A percentile compares a stretch with the other conserved stretches of the same genome.
Conservation (phyloP, 2,797 vertebrate genomes). For the Euphonia xanthogaster region DNA sequence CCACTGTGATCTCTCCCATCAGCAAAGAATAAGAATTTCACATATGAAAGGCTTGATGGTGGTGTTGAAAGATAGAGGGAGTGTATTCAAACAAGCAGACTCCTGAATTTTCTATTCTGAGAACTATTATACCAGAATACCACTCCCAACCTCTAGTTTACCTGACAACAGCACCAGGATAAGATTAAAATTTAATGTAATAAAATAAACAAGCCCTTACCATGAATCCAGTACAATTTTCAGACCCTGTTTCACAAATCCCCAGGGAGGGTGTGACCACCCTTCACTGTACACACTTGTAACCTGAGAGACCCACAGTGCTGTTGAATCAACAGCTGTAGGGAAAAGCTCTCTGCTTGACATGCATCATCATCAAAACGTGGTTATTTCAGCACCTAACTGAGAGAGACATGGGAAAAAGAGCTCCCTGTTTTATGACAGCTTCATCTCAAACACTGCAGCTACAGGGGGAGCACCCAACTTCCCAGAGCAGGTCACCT, state of each 20-base stretch:
- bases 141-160: background rate
- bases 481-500: background rate
- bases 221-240: rapidly evolving
- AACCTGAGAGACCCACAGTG: background rate
- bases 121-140: background rate
- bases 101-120: background rate
- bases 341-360: background rate
- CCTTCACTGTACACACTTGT: rapidly evolving
- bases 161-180: background rate
- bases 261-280: rapidly evolving
- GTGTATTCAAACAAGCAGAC: slow-evolving; percentile 24
- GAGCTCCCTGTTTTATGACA: background rate
- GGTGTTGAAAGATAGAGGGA: slow-evolving; percentile 53
- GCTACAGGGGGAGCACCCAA: background rate
- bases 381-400: background rate
- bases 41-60: background rate
- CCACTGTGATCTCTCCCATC: background rate
- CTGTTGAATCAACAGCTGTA: background rate
- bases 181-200: background rate
- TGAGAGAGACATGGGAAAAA: background rate
- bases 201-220: background rate
- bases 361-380: background rate
- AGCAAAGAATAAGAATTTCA: background rate
- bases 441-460: background rate
- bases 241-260: background rate